Evolutionary conservation across 1,140 invertebrate species (phyloP).

Genomic region (Panagrolaimus sp.): DNA sequence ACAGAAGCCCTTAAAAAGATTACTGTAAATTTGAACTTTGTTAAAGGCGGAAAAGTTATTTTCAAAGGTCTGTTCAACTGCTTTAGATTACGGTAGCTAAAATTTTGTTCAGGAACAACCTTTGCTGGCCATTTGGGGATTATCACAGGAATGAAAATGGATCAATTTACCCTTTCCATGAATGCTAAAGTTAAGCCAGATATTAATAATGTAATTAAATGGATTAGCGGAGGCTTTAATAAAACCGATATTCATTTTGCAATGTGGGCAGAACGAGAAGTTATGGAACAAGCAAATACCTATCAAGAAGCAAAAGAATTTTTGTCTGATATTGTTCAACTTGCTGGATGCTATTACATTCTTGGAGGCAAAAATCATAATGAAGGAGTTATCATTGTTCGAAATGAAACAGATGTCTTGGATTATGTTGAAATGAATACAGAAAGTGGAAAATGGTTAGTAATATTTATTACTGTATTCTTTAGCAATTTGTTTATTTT

Average conservation of each 20-base stretch:
- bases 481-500: background rate
- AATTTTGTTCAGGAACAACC: too few relatives aligned
- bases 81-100: too few relatives aligned
- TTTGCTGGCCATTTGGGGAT: slow-evolving; percentile 67
- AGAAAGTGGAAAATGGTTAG: slow-evolving; percentile 16
- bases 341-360: slow-evolving; percentile 49
- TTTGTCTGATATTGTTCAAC: slow-evolving; percentile 35
- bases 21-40: slow-evolving; percentile 63
- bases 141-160: slow-evolving; percentile 64
- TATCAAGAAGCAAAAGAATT: slow-evolving; percentile 41
- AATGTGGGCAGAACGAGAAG: slow-evolving; percentile 62
- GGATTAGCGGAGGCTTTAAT: slow-evolving; percentile 19
- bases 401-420: slow-evolving; percentile 32
- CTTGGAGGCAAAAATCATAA: slow-evolving; percentile 41
- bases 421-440: slow-evolving; percentile 26
- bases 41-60: slow-evolving; percentile 63
- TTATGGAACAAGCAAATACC: slow-evolving; percentile 19
- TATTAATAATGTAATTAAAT: slow-evolving; percentile 21
- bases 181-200: slow-evolving; percentile 65
- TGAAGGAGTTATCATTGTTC: slow-evolving; percentile 28
- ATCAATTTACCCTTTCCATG: slow-evolving; percentile 63
- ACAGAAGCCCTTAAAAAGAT: slow-evolving; percentile 29
- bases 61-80: too few relatives aligned
- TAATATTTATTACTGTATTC: slow-evolving; percentile 19
- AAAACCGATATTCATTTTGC: slow-evolving; percentile 58